A percentile compares a stretch with the other conserved stretches of the same genome.
Evolutionary conservation across 1,140 invertebrate genomes (phyloP).

Genomic region (Bicyclus anynana): DNA sequence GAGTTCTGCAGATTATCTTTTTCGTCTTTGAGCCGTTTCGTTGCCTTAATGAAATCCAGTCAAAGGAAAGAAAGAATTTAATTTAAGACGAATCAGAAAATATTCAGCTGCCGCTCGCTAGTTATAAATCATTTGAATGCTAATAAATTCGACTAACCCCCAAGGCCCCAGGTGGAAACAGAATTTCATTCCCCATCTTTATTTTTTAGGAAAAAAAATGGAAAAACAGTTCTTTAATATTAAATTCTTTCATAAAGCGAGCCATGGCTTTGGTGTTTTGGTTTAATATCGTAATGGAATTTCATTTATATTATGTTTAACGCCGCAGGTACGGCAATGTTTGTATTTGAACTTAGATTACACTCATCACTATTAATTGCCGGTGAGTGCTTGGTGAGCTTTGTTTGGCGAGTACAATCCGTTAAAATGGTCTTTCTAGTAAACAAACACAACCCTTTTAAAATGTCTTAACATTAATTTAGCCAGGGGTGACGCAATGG

Average conservation of each 20-base stretch:
- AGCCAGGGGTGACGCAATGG: neutral
- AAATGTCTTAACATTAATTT: neutral
- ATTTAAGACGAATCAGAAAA: conserved; percentile 76
- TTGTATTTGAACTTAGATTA: conserved; percentile 3
- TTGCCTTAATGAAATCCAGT: conserved; percentile 72
- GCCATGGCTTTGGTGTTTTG: conserved; percentile 48
- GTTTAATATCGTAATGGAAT: conserved; percentile 65
- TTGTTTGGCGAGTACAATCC: conserved; percentile 1
- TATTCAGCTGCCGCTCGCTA: conserved; percentile 73
- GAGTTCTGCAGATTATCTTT: conserved; percentile 55
- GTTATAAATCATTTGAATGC: conserved; percentile 77
- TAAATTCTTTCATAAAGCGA: conserved; percentile 64
- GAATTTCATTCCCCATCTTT: conserved; percentile 64
- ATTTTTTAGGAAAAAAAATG: conserved; percentile 60
- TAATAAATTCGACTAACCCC: conserved; percentile 73
- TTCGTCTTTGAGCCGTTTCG: conserved; percentile 62
- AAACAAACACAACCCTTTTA: conserved; percentile 1
- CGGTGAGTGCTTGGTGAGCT: conserved; percentile 5
- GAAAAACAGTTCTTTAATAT: conserved; percentile 63
- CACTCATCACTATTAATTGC: neutral
- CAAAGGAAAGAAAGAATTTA: conserved; percentile 76
- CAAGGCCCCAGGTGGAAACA: conserved; percentile 59
- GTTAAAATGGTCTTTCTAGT: conserved; percentile 3
- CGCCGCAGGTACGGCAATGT: neutral
- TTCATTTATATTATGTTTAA: conserved; percentile 51